Evolutionary conservation across 2,113 vertebrate species (phyloP).

Genomic region (Microtus oregoni): DNA sequence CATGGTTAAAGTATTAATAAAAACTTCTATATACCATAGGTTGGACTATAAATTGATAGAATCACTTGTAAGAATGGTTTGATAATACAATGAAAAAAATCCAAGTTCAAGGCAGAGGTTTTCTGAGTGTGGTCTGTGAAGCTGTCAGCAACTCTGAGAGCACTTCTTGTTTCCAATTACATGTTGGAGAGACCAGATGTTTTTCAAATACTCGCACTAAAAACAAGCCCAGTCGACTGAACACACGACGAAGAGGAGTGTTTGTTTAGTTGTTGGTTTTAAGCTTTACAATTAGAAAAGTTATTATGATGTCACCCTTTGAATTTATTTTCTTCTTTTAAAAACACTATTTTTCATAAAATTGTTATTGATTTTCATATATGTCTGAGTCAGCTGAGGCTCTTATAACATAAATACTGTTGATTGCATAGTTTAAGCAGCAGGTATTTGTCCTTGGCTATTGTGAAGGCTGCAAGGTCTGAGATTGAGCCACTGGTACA

Average conservation of each 20-base stretch:
- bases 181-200: not conserved
- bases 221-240: not conserved
- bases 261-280: not conserved
- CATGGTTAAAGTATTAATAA: not conserved
- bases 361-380: not conserved
- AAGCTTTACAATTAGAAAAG: not conserved
- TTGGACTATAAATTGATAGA: not conserved
- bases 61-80: not conserved
- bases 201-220: constrained; percentile 47
- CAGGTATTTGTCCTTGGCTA: not conserved
- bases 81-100: not conserved
- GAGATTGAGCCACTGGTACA: too few relatives aligned
- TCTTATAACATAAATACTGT: not conserved
- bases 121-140: constrained; percentile 20
- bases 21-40: not conserved
- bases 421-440: not conserved
- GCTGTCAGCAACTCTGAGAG: not conserved
- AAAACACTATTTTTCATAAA: constrained; percentile 10
- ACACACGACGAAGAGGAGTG: not conserved
- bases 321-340: not conserved
- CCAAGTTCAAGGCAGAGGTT: not conserved
- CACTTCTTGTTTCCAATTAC: constrained; percentile 4
- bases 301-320: constrained; percentile 2
- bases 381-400: not conserved
- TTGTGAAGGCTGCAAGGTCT: not conserved